These are phyloP conservation scores for Panopea generosa DNA, from an alignment of 2,888 invertebrate genomes.

Conservation along the genomic window DNA sequence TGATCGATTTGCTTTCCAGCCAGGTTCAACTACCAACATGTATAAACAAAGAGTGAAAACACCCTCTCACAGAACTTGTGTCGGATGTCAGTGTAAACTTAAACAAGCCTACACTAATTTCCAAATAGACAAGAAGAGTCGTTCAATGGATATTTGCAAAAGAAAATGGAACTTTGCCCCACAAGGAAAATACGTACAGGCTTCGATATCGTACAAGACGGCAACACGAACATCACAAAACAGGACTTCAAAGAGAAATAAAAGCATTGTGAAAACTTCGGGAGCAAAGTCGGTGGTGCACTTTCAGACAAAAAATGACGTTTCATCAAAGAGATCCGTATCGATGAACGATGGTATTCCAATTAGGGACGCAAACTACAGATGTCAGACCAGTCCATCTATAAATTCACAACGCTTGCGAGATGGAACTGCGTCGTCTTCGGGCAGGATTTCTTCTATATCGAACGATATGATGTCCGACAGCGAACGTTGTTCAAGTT, in stretches of 20 bases:
- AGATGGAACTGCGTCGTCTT: background rate
- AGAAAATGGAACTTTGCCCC: slow-evolving; percentile 64
- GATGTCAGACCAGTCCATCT: background rate
- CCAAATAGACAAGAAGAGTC: slow-evolving; percentile 16
- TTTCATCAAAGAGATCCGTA: background rate
- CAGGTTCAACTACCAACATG: slow-evolving; percentile 47
- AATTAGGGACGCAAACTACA: background rate
- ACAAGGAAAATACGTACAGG: slow-evolving; percentile 51
- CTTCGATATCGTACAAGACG: slow-evolving; percentile 29
- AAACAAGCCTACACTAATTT: slow-evolving; percentile 51
- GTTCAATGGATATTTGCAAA: slow-evolving; percentile 33
- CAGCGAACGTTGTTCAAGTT: too few relatives aligned
- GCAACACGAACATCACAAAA: background rate
- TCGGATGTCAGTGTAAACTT: slow-evolving; percentile 67
- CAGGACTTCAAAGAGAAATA: background rate
- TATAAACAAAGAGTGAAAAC: slow-evolving; percentile 32
- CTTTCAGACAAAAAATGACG: background rate
- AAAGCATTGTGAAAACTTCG: background rate
- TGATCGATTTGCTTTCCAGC: slow-evolving; percentile 61
- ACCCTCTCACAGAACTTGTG: slow-evolving; percentile 57
- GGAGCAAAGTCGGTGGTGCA: background rate
- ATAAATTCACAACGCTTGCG: background rate
- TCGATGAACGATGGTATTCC: background rate
- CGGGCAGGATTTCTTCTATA: too few relatives aligned
- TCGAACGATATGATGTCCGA: too few relatives aligned